phyloP scores from a whole-genome alignment of 2,113 vertebrate genomes.

The Elachura formosa region DNA sequence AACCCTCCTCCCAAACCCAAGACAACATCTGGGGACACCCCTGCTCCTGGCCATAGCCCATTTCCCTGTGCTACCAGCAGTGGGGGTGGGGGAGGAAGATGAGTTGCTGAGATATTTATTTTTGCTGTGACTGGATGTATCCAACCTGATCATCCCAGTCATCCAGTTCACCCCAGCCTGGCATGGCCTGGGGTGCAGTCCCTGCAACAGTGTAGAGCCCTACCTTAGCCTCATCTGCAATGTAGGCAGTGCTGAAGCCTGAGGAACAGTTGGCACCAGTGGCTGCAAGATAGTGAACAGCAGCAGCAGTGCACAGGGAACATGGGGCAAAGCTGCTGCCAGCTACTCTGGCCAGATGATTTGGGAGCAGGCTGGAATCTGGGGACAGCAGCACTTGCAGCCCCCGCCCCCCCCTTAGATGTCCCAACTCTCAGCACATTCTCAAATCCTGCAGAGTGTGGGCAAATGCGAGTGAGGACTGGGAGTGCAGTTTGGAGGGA shows the following conservation, averaged over 20 bases:
- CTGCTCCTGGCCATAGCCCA: background rate
- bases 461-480: background rate
- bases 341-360: background rate
- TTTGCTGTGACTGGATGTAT: background rate
- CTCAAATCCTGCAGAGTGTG: background rate
- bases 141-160: background rate
- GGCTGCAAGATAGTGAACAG: background rate
- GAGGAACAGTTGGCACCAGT: background rate
- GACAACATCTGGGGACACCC: background rate
- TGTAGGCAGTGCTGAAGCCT: background rate
- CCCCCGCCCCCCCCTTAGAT: fast-evolving
- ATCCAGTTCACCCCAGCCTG: background rate
- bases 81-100: fast-evolving
- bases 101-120: background rate
- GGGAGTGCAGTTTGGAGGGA: background rate
- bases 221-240: background rate
- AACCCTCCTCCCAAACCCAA: background rate
- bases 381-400: background rate
- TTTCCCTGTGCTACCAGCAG: background rate
- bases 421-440: background rate
- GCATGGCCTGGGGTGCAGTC: no score
- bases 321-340: background rate
- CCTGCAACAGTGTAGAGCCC: fast-evolving
- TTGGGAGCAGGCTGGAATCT: background rate
- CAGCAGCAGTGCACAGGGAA: fast-evolving